These are phyloP conservation scores for Lepidostoma basale DNA, from an alignment of 1,140 invertebrate genomes.

Conservation along the genomic window DNA sequence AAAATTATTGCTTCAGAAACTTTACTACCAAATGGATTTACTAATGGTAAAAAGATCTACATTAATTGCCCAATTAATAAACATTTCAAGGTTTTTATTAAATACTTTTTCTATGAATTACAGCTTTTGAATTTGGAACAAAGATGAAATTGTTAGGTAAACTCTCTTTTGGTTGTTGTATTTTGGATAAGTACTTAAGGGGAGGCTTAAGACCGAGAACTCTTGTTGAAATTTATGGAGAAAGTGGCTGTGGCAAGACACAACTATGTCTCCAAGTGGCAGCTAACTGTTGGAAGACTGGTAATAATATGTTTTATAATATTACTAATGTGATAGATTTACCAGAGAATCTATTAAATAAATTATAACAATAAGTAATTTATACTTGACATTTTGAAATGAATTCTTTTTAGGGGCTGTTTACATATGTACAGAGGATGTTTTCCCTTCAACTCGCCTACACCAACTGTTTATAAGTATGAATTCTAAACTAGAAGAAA, in stretches of 20 bases:
- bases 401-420: constrained; percentile 63
- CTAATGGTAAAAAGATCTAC: neutral
- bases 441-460: constrained; percentile 74
- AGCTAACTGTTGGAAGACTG: constrained; percentile 47
- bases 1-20: neutral
- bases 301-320: constrained; percentile 26
- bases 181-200: constrained; percentile 65
- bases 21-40: neutral
- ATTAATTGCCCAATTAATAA: too few relatives aligned
- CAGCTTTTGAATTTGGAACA: constrained; percentile 6
- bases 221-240: constrained; percentile 84
- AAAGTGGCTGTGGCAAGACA: constrained; percentile 83
- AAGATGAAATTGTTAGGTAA: constrained; percentile 46
- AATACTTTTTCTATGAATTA: neutral
- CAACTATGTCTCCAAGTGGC: constrained; percentile 81
- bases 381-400: too few relatives aligned
- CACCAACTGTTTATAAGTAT: constrained; percentile 54
- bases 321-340: too few relatives aligned
- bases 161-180: constrained; percentile 66
- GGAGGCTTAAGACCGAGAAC: constrained; percentile 77
- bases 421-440: constrained; percentile 79
- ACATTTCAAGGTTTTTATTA: neutral
- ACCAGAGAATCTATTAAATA: too few relatives aligned
- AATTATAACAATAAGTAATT: too few relatives aligned
- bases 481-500: neutral